phyloP scores from a whole-genome alignment of 2,797 vertebrate species.

The Notolepis coatsorum region DNA sequence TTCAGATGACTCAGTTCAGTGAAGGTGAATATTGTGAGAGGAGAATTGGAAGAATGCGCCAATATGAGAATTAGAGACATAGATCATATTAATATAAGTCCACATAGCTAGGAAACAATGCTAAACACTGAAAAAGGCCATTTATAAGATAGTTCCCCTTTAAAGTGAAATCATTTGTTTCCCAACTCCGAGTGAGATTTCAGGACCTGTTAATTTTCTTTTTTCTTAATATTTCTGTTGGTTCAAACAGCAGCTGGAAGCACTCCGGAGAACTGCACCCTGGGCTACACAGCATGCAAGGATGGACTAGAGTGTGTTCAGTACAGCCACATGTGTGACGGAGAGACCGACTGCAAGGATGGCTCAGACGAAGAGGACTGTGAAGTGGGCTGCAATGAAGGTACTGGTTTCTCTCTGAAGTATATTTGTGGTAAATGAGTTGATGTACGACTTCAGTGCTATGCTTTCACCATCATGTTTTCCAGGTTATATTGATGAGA shows the following conservation, averaged over 20 bases:
- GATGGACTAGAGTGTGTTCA: slow-evolving; percentile 80
- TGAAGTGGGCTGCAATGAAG: slow-evolving; percentile 64
- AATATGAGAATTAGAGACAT: too few relatives aligned
- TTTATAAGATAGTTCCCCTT: not conserved
- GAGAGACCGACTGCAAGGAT: slow-evolving; percentile 84
- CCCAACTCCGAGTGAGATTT: not conserved
- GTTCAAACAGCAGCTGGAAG: slow-evolving; percentile 28
- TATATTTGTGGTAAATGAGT: too few relatives aligned
- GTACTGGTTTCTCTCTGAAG: too few relatives aligned
- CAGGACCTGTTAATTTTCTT: not conserved
- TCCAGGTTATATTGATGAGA: too few relatives aligned
- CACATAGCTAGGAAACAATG: too few relatives aligned
- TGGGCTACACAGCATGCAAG: slow-evolving; percentile 70
- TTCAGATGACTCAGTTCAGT: too few relatives aligned
- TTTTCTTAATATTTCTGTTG: not conserved
- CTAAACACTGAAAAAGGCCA: not conserved
- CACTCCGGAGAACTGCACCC: slow-evolving; percentile 59
- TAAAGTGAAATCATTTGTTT: too few relatives aligned
- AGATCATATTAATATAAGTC: too few relatives aligned
- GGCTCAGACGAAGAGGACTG: slow-evolving; percentile 87
- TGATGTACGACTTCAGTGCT: too few relatives aligned
- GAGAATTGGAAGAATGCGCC: too few relatives aligned
- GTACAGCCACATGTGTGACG: slow-evolving; percentile 82
- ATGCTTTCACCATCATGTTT: too few relatives aligned
- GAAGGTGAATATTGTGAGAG: too few relatives aligned